Conservation (phyloP, 1,140 invertebrate genomes). For the Panulirus ornatus region DNA sequence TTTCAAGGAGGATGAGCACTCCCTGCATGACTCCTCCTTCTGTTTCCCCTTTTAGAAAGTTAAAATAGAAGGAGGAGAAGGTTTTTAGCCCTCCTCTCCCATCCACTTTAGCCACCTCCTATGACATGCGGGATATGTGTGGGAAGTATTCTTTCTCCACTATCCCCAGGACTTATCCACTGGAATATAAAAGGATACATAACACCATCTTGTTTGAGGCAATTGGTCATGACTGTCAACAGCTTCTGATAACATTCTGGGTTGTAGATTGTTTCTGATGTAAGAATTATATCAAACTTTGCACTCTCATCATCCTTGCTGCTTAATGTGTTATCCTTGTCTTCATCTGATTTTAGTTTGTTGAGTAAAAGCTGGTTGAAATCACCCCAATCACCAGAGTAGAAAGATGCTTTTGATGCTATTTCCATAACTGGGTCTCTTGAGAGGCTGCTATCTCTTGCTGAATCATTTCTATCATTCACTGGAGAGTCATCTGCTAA, state of each 20-base stretch:
- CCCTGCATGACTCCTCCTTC: too few species aligned
- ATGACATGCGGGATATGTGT: too few species aligned
- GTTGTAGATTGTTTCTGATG: constrained; percentile 95
- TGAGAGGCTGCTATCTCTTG: constrained; percentile 77
- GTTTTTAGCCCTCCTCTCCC: too few species aligned
- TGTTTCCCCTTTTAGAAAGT: too few species aligned
- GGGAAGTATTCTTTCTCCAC: too few species aligned
- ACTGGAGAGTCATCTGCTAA: constrained; percentile 78
- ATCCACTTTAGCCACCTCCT: too few species aligned
- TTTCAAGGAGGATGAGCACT: too few species aligned
- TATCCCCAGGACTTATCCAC: too few species aligned
- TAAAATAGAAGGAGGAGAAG: too few species aligned
- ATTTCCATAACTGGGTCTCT: constrained; percentile 80
- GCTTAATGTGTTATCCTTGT: background rate
- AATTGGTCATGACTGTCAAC: constrained; percentile 83
- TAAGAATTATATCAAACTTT: constrained; percentile 90
- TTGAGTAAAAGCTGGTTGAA: constrained; percentile 28
- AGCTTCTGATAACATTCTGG: constrained; percentile 87
- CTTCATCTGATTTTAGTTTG: background rate
- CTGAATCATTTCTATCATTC: constrained; percentile 70
- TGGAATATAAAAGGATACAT: constrained; percentile 79
- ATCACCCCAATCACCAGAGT: constrained; percentile 65
- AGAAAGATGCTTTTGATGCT: constrained; percentile 71
- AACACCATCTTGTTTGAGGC: constrained; percentile 84
- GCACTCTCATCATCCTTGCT: constrained; percentile 76